Evolutionary conservation across 2,888 invertebrate species (phyloP).

Genomic region (Tenthredo livida): DNA sequence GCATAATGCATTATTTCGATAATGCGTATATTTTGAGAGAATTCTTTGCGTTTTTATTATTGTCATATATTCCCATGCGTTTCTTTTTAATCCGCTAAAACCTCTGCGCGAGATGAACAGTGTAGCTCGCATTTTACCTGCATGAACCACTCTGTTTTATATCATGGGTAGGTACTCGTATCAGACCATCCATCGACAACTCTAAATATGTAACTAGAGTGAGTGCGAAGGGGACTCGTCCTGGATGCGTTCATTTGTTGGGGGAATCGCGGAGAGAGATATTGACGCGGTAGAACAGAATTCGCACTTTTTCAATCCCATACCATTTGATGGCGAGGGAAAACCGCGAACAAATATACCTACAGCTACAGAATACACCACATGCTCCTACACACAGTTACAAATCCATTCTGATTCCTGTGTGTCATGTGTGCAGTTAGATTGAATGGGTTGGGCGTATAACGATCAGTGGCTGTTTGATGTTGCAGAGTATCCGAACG

Average conservation of each 20-base stretch:
- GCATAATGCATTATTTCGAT: not conserved
- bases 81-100: not conserved
- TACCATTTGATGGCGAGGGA: not conserved
- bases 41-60: not conserved
- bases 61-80: not conserved
- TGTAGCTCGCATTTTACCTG: not conserved
- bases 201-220: conserved; percentile 47
- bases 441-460: conserved; percentile 10
- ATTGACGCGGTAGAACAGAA: conserved; percentile 37
- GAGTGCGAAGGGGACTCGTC: conserved; percentile 32
- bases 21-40: not conserved
- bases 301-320: conserved; percentile 41
- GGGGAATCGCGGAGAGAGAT: conserved; percentile 19
- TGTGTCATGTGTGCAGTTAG: not conserved
- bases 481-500: not conserved
- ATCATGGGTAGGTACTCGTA: not conserved
- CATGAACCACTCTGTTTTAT: conserved; percentile 19
- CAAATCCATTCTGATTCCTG: not conserved
- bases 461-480: conserved; percentile 18
- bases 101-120: not conserved
- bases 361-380: not conserved
- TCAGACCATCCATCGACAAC: conserved; percentile 40
- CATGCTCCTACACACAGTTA: not conserved
- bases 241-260: conserved; percentile 5
- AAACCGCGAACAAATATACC: conserved; percentile 6